Base-by-base conservation (phyloP, 2,888 invertebrate species). In the Microctonus aethiopoides region DNA sequence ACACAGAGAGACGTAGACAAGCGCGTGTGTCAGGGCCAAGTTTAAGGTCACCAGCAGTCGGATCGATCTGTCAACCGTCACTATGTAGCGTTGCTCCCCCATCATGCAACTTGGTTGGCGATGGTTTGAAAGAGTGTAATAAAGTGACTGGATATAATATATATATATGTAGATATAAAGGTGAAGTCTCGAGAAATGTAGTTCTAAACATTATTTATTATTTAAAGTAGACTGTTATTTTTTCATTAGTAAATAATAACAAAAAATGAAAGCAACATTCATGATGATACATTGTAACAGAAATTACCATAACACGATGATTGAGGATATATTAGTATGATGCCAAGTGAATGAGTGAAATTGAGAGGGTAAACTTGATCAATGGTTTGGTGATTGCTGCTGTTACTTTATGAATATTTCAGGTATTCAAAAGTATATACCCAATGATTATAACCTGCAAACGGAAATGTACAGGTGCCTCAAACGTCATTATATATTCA, bases 51-150 rank as follows among this genome's bases (percentile, higher is more conserved):
- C 59, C 22, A 46, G 64, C 34, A 67, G 68, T 64, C 46, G 51
- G 69, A 72, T 68, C 72, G 71, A 74, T 72, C 72, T 67, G 74
- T 69, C 74, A 69, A 66, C 67, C 72, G 72, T 72, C 72, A 46
- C 46, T 46, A 16, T 16, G 46, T 46, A 16, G 46, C 46, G 69
- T 57, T 52, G 59, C 41, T 54, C 32, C 54, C 62, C 62, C 62
- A 68, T 68, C 67, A 67, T 60, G 60, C 20, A 22, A 54, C 54
- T 24, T 54, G 54, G 54, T 26, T 54, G 11, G 13, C 22, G 11
- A 54, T 22, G 54, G 24, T 24, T 22, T 24, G 24, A 54, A 26
- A 24, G 26, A 54, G 24, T 54, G 54, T 54, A 54, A 54, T 54
- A 54, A 24, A 26, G 24, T 26, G 26, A 54, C 24, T 54, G 26